Evolutionary conservation across 2,888 invertebrate species (phyloP).

Genomic region (Mayetiola destructor): DNA sequence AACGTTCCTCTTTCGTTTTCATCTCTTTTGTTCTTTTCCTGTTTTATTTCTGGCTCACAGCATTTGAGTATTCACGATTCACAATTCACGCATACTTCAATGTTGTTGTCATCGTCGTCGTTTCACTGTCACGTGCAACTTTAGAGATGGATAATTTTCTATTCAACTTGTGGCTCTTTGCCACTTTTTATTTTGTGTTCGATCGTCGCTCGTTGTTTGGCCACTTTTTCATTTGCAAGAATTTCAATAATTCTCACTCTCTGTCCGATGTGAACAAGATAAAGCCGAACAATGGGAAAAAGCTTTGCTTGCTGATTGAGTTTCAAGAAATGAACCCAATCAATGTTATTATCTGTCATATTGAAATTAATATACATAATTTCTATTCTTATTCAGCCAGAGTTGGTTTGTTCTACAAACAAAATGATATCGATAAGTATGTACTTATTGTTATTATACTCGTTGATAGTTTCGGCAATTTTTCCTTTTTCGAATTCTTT

Average conservation of each 20-base stretch:
- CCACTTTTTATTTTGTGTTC: constrained; percentile 5
- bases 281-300: no score
- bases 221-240: not conserved
- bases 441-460: not conserved
- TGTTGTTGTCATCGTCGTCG: constrained; percentile 1
- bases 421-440: not conserved
- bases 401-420: no score
- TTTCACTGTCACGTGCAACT: constrained; percentile 11
- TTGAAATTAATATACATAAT: constrained; percentile 5
- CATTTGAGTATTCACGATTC: no score
- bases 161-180: not conserved
- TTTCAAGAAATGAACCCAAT: not conserved
- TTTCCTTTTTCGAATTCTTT: not conserved
- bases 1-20: not conserved
- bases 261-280: no score
- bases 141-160: constrained; percentile 6
- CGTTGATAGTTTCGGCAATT: not conserved
- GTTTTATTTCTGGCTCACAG: no score
- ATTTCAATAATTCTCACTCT: not conserved
- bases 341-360: not conserved
- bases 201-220: not conserved
- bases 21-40: not conserved
- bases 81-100: not conserved
- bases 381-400: not conserved
- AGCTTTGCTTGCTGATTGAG: no score